Conservation (phyloP, 1,140 invertebrate species). For the Eueides isabella region DNA sequence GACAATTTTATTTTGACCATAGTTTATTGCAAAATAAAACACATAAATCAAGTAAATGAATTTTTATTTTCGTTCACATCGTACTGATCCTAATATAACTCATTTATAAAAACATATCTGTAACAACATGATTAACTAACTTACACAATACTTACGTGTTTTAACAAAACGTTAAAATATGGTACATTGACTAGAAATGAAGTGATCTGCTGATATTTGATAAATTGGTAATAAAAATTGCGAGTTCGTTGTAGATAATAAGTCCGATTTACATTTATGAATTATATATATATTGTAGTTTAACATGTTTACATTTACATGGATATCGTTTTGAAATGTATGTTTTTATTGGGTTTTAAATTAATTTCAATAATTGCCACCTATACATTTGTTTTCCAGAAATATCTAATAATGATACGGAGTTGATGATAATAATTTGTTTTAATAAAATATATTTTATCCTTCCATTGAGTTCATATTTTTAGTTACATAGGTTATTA, state of each 20-base stretch:
- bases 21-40: not conserved
- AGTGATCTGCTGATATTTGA: conserved; percentile 22
- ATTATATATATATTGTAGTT: not conserved
- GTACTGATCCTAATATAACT: conserved; percentile 74
- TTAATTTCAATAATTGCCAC: not conserved
- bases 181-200: conserved; percentile 70
- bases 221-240: not conserved
- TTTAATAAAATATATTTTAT: too few species aligned
- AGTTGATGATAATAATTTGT: too few species aligned
- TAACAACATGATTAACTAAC: conserved; percentile 79
- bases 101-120: conserved; percentile 80
- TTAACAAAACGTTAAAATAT: conserved; percentile 78
- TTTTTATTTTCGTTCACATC: conserved; percentile 80
- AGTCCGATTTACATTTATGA: conserved; percentile 14
- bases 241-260: conserved; percentile 34
- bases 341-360: not conserved
- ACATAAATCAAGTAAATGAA: conserved; percentile 67
- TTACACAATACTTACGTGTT: conserved; percentile 62
- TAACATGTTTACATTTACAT: conserved; percentile 15
- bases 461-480: too few species aligned
- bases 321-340: not conserved
- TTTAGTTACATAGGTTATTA: too few species aligned
- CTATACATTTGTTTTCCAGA: too few species aligned
- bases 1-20: not conserved
- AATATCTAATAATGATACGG: too few species aligned